Evolutionary conservation across 2,797 vertebrate species (phyloP).

Genomic region (Poliocrania exsul): DNA sequence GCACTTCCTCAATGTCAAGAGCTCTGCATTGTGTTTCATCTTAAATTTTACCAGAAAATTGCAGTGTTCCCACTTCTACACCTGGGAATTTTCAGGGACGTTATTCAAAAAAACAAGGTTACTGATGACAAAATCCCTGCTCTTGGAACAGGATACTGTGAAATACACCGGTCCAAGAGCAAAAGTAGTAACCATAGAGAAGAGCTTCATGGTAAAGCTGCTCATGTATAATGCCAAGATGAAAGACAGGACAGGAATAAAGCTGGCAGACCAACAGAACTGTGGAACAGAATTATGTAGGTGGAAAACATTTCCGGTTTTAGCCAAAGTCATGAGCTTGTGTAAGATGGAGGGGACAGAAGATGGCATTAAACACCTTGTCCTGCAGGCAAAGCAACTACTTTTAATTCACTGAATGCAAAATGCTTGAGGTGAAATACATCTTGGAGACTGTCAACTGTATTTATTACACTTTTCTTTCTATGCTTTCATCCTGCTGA

Average conservation of each 20-base stretch:
- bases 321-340: background rate
- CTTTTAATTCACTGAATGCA: background rate
- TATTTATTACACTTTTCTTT: background rate
- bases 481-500: background rate
- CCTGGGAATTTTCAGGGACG: background rate
- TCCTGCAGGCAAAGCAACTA: background rate
- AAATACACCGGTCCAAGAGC: background rate
- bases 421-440: background rate
- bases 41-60: background rate
- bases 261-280: background rate
- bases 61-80: background rate
- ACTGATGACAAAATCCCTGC: background rate
- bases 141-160: background rate
- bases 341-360: background rate
- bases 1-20: background rate
- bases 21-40: background rate
- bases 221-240: background rate
- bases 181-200: background rate
- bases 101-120: background rate
- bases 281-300: background rate
- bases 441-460: background rate
- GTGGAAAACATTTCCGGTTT: background rate
- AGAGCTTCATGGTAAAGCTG: background rate
- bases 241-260: background rate
- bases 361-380: rapidly evolving